Conservation (phyloP, 2,888 invertebrate genomes). For the Netelia inedita region DNA sequence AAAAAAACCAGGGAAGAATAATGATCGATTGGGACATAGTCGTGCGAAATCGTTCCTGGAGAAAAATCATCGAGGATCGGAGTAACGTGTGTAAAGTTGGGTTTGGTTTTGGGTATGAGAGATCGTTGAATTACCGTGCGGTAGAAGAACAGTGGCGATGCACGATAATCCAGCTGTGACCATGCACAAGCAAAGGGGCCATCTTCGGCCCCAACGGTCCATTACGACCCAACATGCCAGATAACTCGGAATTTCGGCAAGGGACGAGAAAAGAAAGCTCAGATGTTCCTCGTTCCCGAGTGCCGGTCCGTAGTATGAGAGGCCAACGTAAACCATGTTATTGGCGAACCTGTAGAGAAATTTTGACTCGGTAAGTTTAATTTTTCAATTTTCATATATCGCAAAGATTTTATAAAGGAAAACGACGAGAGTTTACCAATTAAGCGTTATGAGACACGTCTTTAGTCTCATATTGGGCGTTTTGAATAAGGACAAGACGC, state of each 20-base stretch:
- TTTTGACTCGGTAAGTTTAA: background rate
- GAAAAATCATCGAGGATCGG: too few relatives aligned
- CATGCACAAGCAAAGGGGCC: conserved; percentile 94
- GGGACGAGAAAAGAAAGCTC: conserved; percentile 94
- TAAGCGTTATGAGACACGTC: conserved; percentile 93
- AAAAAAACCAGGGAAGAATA: conserved; percentile 66
- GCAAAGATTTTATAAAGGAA: too few relatives aligned
- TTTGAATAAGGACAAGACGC: conserved; percentile 89
- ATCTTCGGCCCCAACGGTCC: conserved; percentile 94
- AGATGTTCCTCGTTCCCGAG: conserved; percentile 95
- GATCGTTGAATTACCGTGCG: conserved; percentile 87
- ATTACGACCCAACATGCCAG: conserved; percentile 95
- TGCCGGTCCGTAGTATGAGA: conserved; percentile 96
- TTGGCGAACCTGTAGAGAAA: conserved; percentile 90
- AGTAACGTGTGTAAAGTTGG: too few relatives aligned
- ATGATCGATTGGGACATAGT: background rate
- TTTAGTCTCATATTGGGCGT: conserved; percentile 96
- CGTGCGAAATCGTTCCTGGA: too few relatives aligned
- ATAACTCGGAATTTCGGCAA: conserved; percentile 96
- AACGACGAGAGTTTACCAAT: conserved; percentile 87
- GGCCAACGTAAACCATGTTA: conserved; percentile 96
- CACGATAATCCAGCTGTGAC: conserved; percentile 91
- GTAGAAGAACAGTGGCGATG: conserved; percentile 93
- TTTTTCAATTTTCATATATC: too few relatives aligned
- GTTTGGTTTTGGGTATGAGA: conserved; percentile 20